Evolutionary conservation across 2,888 invertebrate genomes (phyloP), one percentile per base, ranked within the genome.

Genomic region (Plebejus melissa): DNA sequence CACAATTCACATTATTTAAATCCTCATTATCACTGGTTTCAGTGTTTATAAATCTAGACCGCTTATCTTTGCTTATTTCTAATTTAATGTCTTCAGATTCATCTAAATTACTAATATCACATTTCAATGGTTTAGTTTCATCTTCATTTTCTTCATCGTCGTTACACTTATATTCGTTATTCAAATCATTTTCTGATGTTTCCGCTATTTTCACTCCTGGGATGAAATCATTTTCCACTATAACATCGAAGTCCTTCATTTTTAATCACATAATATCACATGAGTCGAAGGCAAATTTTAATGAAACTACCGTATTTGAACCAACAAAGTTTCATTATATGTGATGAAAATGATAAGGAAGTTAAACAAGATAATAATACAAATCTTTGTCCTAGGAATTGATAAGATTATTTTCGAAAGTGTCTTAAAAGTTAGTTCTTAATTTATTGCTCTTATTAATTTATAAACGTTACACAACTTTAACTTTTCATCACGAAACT

Each of bases 341-440:
- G 54, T 1, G 1, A 54, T 60, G 22, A 9, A 22, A 58, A 58
- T 58, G 58, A 58, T 58, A 58, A 58, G 22, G 16, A 58, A 22
- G 22, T 58, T 58, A 58, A 58, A 58, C 58, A 58, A 58, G 58
- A 58, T 58, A 5, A 22, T 9, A 58, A 58, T 2, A 22, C 36
- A 69, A 69, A 36, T 69, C 69, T 7, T 46, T 71, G 11, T 71
- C 71, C 9, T 38, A 38, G n/a, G 22, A n/a, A 41, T 22, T 58
- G 58, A 58, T 70, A n/a, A 41, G n/a, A 70, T 41, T 70, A 70
- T 41, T 70, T 70, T 41, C 46, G n/a, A 22, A 16, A 38, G 38
- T 16, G 3, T 46, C 46, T 46, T 46, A 46, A 46, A 46, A 46
- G 46, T 13, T 69, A 69, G n/a, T 69, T 41, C 16, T 69, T 38